Percentiles rank a stretch among this genome's conserved stretches.
Evolutionary conservation across 2,888 invertebrate genomes (phyloP).

Genomic region (Drosophila neoperkinsi): DNA sequence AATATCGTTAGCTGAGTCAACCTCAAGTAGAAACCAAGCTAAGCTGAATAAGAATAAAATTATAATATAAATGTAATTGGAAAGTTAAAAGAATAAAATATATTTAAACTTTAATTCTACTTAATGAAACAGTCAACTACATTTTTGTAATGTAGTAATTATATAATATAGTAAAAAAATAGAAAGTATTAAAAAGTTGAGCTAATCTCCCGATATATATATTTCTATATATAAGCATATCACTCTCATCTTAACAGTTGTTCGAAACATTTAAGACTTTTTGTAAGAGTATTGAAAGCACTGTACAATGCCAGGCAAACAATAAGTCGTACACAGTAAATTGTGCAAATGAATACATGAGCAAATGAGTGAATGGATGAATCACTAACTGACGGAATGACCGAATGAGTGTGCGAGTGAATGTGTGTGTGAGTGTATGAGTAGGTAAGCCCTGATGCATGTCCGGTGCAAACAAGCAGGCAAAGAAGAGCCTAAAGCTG

Average conservation of each 20-base stretch:
- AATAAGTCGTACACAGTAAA: slow-evolving; percentile 27
- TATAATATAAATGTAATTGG: background rate
- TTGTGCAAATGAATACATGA: slow-evolving; percentile 51
- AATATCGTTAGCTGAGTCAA: background rate
- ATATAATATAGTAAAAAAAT: background rate
- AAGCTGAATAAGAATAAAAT: background rate
- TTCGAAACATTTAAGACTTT: background rate
- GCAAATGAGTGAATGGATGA: slow-evolving; percentile 60
- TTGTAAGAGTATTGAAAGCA: slow-evolving; percentile 7
- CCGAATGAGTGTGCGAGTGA: slow-evolving; percentile 47
- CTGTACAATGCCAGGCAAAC: slow-evolving; percentile 26
- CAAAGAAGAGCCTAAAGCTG: slow-evolving; percentile 50
- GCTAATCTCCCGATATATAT: background rate
- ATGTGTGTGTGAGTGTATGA: slow-evolving; percentile 17
- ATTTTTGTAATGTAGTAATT: background rate
- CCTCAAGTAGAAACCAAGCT: background rate
- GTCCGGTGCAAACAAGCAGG: slow-evolving; percentile 72
- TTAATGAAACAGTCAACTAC: background rate
- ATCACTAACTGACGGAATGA: slow-evolving; percentile 30
- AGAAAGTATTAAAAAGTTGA: background rate
- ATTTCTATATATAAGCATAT: background rate
- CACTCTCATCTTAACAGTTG: background rate
- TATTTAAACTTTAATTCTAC: background rate
- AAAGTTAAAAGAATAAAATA: background rate
- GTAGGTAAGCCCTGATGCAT: slow-evolving; percentile 65